Percentiles rank a stretch among this genome's conserved stretches.
These are phyloP conservation scores for Macroglossus sobrinus DNA, from an alignment of 2,113 vertebrate genomes.

Conservation along the genomic window DNA sequence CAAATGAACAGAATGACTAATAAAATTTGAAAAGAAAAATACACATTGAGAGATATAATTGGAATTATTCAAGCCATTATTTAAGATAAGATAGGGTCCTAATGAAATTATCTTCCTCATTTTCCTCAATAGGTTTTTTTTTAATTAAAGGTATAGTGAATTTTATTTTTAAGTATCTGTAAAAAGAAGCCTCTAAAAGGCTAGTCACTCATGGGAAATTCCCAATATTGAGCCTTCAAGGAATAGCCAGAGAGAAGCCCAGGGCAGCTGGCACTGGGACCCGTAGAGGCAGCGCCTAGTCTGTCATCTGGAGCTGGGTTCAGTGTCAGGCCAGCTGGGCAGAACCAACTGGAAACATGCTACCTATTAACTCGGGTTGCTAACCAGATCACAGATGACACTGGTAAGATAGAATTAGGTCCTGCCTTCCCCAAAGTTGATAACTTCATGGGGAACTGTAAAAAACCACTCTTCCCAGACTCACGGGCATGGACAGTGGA, in stretches of 20 bases:
- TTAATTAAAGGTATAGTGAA: not conserved
- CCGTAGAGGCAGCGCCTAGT: accelerated
- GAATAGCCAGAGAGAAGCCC: not conserved
- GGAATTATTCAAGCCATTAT: not conserved
- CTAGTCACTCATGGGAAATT: not conserved
- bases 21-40: not conserved
- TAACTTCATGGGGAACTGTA: not conserved
- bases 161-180: not conserved
- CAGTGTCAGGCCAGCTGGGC: no score
- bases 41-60: not conserved
- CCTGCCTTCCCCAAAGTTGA: not conserved
- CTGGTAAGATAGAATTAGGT: not conserved
- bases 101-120: not conserved
- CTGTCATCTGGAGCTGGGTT: not conserved
- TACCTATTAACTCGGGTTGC: not conserved
- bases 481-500: no score
- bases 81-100: not conserved
- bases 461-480: not conserved
- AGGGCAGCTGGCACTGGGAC: not conserved
- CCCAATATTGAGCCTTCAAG: not conserved
- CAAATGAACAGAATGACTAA: not conserved
- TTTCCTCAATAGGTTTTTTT: not conserved
- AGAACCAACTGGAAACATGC: not conserved
- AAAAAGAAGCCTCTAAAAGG: not conserved
- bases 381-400: not conserved